phyloP scores from a whole-genome alignment of 1,140 invertebrate species.

The Kradibia gibbosae region DNA sequence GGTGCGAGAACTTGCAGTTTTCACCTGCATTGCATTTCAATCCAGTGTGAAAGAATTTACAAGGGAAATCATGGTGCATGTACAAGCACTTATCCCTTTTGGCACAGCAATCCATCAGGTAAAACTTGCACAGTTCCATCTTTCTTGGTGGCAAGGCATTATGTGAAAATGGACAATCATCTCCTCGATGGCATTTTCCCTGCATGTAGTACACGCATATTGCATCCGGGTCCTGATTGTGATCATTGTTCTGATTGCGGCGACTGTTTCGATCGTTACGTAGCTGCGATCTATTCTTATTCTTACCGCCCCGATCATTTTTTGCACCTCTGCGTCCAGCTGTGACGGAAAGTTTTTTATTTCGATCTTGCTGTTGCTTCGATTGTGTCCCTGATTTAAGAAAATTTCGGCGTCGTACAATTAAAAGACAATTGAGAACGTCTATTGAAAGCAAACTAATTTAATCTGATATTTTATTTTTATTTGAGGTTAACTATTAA shows the following conservation, averaged over 20 bases:
- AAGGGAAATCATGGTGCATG: slow-evolving; percentile 97
- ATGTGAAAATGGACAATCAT: slow-evolving; percentile 90
- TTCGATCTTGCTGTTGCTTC: slow-evolving; percentile 35
- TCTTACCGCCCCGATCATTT: slow-evolving; percentile 68
- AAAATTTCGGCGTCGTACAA: slow-evolving; percentile 28
- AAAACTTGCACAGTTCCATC: slow-evolving; percentile 97
- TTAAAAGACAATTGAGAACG: slow-evolving; percentile 25
- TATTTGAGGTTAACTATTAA: slow-evolving; percentile 1
- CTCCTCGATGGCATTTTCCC: slow-evolving; percentile 87
- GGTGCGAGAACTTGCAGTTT: slow-evolving; percentile 95
- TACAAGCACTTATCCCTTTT: slow-evolving; percentile 97
- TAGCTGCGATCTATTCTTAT: slow-evolving; percentile 63
- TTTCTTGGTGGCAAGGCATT: slow-evolving; percentile 86
- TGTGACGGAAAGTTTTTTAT: slow-evolving; percentile 43
- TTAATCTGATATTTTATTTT: slow-evolving; percentile 28
- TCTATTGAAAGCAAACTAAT: slow-evolving; percentile 12
- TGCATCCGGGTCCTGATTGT: slow-evolving; percentile 78
- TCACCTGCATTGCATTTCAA: slow-evolving; percentile 85
- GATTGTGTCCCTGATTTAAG: slow-evolving; percentile 25
- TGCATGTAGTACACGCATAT: slow-evolving; percentile 90
- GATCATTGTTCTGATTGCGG: slow-evolving; percentile 62
- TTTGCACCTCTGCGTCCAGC: slow-evolving; percentile 64
- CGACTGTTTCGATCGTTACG: slow-evolving; percentile 65
- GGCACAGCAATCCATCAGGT: slow-evolving; percentile 94
- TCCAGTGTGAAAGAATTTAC: slow-evolving; percentile 96